A percentile compares a stretch with the other conserved stretches of the same genome.
phyloP scores from a whole-genome alignment of 2,888 invertebrate species.

The Dioctria linearis region DNA sequence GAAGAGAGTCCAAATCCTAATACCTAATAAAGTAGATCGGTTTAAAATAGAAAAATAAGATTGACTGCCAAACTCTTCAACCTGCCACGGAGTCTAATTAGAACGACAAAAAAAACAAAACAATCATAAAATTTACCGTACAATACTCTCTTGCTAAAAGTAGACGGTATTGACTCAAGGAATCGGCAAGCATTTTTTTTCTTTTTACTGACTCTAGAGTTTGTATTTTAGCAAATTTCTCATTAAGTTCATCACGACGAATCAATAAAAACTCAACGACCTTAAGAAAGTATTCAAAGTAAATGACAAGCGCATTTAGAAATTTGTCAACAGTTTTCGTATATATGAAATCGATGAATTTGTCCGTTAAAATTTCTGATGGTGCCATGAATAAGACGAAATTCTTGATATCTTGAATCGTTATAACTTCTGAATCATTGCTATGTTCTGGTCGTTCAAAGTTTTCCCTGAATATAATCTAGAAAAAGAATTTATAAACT shows the following conservation, averaged over 20 bases:
- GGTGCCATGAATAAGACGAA: conserved; percentile 67
- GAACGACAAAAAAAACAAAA: not conserved
- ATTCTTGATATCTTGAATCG: conserved; percentile 67
- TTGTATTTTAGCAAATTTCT: conserved; percentile 64
- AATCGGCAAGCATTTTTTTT: conserved; percentile 65
- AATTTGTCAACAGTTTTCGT: conserved; percentile 65
- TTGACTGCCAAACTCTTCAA: not conserved
- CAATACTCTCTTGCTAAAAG: conserved; percentile 69
- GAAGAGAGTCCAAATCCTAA: too few relatives aligned
- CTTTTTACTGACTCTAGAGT: conserved; percentile 65
- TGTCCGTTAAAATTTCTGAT: conserved; percentile 61
- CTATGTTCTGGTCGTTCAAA: conserved; percentile 62
- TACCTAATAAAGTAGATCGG: too few relatives aligned
- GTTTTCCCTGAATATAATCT: conserved; percentile 55
- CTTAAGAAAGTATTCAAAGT: conserved; percentile 69
- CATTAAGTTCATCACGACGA: conserved; percentile 66
- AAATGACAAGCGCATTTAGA: conserved; percentile 67
- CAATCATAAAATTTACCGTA: conserved; percentile 51
- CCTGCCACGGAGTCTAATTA: not conserved
- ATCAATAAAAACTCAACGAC: conserved; percentile 67
- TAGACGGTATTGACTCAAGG: conserved; percentile 67
- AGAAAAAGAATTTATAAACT: conserved; percentile 1
- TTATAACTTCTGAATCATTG: conserved; percentile 65
- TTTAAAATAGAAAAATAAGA: not conserved
- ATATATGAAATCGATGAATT: conserved; percentile 66